phyloP scores from a whole-genome alignment of 2,888 invertebrate species.

The Nebria salina region DNA sequence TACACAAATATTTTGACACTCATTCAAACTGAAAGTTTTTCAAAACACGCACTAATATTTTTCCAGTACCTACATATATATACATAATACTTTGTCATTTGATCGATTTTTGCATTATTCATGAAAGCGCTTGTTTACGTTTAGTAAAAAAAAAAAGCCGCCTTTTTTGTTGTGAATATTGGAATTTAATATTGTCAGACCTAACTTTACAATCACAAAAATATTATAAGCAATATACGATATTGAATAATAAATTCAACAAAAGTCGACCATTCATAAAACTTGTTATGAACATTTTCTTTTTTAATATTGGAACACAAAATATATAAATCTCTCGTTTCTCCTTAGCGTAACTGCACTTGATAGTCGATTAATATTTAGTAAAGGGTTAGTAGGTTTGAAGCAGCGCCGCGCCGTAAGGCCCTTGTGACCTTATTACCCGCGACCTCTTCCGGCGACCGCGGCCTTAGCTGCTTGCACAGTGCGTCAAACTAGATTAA shows the following conservation, averaged over 20 bases:
- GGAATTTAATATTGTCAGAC: not conserved
- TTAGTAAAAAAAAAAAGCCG: not conserved
- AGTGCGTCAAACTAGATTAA: not conserved
- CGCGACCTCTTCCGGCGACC: not conserved
- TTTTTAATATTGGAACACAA: too few species aligned
- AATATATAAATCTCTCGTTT: too few species aligned
- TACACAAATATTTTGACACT: not conserved
- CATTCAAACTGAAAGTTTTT: not conserved
- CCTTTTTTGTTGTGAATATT: not conserved
- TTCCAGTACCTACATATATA: not conserved
- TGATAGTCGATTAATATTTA: not conserved
- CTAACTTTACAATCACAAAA: not conserved
- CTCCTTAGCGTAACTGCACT: not conserved
- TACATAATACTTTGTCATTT: slow-evolving; percentile 10
- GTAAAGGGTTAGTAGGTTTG: not conserved
- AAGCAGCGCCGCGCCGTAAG: not conserved
- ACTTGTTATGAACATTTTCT: too few species aligned
- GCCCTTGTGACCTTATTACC: not conserved
- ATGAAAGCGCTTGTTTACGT: slow-evolving; percentile 9
- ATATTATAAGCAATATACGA: too few species aligned
- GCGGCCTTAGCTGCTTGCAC: not conserved
- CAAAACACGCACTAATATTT: not conserved
- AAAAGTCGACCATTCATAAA: too few species aligned
- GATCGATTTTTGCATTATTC: slow-evolving; percentile 14
- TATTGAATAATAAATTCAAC: too few species aligned